Base-by-base conservation (phyloP, 2,888 invertebrate species). In the Lypha dubia region DNA sequence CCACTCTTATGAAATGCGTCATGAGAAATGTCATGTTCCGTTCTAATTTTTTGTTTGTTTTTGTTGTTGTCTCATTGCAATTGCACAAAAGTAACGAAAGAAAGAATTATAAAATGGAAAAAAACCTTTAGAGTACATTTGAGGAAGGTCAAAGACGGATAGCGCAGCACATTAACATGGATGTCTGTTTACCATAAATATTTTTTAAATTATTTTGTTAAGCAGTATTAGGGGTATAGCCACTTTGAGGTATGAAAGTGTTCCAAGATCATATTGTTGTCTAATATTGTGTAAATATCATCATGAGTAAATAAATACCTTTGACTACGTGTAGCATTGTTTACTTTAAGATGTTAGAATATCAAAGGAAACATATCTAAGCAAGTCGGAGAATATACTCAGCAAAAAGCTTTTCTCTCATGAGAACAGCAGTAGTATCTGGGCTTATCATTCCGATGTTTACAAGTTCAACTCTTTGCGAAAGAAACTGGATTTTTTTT, bases 1-100 rank as follows among this genome's bases (percentile, higher is more conserved):
- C n/a, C 38, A 60, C 65, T 60, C 67, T 75, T 63, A 65, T 65
- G 63, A 79, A 75, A 73, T 73, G 58, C 79, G 80, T 76, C 76
- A 76, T 51, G 67, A 28, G 56, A 73, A 80, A 71, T 83, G 70
- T 73, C 58, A 77, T 68, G 46, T 67, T 73, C 73, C 71, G 60
- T 83, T 53, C 28, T 56, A 15, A 8, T 38, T 75, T 60, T 60
- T 60, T 44, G 1, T 15, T 13, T 68, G 11, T 58, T 63, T 44
- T 24, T 58, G 32, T 3, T n/a, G 5, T 17, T 58, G 35, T 35
- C 15, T 51, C 11, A 28, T 58, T 79, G 56, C 35, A 83, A 67
- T 71, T 71, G 28, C 46, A 20, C 60, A 41, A 20, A 74, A 62
- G 74, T 75, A 79, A 70, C 24, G 53, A 28, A n/a, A 60, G 51